Evolutionary conservation across 2,113 vertebrate species (phyloP).

Genomic region (Electrona antarctica): DNA sequence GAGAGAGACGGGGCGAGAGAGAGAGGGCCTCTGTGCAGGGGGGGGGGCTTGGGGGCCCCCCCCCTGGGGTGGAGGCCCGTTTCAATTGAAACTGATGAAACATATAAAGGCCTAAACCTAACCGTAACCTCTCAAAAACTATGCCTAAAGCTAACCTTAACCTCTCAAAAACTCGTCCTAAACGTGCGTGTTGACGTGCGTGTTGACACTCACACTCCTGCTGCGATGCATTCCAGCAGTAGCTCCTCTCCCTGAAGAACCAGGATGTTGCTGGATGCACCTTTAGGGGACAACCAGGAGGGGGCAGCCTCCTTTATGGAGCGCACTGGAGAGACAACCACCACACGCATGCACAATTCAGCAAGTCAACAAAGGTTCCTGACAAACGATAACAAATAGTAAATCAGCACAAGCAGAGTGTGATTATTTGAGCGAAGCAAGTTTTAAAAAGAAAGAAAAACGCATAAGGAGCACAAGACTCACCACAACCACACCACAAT

Average conservation of each 20-base stretch:
- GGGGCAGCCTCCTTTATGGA: constrained; percentile 88
- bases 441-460: constrained; percentile 48
- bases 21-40: too few relatives aligned
- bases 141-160: too few relatives aligned
- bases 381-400: not conserved
- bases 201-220: constrained; percentile 88
- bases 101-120: too few relatives aligned
- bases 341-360: too few relatives aligned
- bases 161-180: too few relatives aligned
- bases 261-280: constrained; percentile 86
- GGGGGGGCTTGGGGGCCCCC: too few relatives aligned
- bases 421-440: not conserved
- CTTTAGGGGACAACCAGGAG: constrained; percentile 90
- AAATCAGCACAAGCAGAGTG: not conserved
- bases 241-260: constrained; percentile 90
- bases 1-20: too few relatives aligned
- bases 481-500: constrained; percentile 73
- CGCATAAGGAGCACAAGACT: constrained; percentile 65
- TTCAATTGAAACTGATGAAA: too few relatives aligned
- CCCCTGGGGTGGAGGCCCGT: too few relatives aligned
- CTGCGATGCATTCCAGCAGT: constrained; percentile 93
- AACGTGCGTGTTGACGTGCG: too few relatives aligned
- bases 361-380: not conserved
- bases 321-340: constrained; percentile 80
- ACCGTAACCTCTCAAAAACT: too few relatives aligned